Base-by-base conservation (phyloP, 2,113 vertebrate genomes). In the Cygnus buccinator region DNA sequence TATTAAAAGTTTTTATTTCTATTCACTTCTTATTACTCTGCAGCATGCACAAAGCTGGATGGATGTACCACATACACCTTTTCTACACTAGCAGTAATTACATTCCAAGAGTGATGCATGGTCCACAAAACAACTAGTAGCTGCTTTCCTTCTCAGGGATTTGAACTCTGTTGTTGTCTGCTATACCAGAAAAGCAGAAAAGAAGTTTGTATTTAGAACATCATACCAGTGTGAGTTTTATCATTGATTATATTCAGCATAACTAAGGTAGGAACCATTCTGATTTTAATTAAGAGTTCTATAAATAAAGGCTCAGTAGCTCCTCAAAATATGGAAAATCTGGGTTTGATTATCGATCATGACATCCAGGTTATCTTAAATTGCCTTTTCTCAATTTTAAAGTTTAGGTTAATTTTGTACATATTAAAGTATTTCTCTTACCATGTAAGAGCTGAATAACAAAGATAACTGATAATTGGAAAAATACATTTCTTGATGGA, bases 131-230 rank as follows among this genome's bases (percentile, higher is more conserved):
- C 76, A 95, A 31, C 93, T 97, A 13, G 97, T 96, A 70, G 93
- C 77, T 59, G 94, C 97, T 52, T 63, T 97, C 39, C 87, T 43
- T 81, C 44, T 89, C 89, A 95, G 97, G 83, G 83, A 12, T 22
- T 74, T 98, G 82, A 97, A 31, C 43, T 89, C 89, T 29, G 90
- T 97, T 48, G 72, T 93, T 79, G 94, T 97, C 4, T 96, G 98
- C 94, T 97, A 97, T 71, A 97, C 97, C 81, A 92, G 52, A 97
- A 98, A 96, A 97, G 97, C 43, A 62, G 66, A 43, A 70, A 26
- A 4, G 9, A n/a, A 21, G 22, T 59, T 44, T 67, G 13, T 22
- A 31, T n/a, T 52, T 55, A 67, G 23, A 62, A 21, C 54, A 35
- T 55, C 23, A 46, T 21, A 23, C 15, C 65, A 87, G 28, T 20